Evolutionary conservation across 2,888 invertebrate genomes (phyloP), one percentile per base, ranked within the genome.

Genomic region (Drosophila tripunctata): DNA sequence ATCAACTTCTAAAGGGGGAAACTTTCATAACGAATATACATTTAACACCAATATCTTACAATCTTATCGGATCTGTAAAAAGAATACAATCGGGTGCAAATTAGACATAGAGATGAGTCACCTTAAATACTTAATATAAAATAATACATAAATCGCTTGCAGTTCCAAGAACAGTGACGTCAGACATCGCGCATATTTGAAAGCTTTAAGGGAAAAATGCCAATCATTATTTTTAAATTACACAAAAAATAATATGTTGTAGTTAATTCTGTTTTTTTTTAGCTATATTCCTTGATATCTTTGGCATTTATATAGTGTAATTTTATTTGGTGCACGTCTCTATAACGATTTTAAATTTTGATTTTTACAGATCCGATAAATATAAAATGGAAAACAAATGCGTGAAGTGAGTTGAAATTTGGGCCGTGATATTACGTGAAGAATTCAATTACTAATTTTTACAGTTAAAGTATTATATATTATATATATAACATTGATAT

Each of bases 381-480:
- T 6, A 12, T 6, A 41, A 6, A 30, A 17, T 44, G 14, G n/a
- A 38, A 7, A 36, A 22, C 12, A 36, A 56, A 52, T 48, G 33
- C 43, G 30, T 62, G 48, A 33, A 51, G 8, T 56, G 40, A 45
- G 24, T 10, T 36, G 22, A 33, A 44, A 5, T 24, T 44, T 43
- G 52, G 71, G 38, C 6, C 8, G 8, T 27, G 15, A 22, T 17
- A 44, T 43, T 10, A 45, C 17, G 19, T 19, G 19, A 47, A 44
- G n/a, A 45, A 68, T 68, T 54, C 62, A 54, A 38, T 41, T 22
- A 62, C 21, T 31, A 54, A 50, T 17, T 27, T n/a, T 17, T 17
- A 44, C 19, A 44, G 7, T 19, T 31, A 19, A 19, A 27, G 22
- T n/a, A n/a, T 50, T 35, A 47, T 38, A 21, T 33, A 35, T 12